Conservation (phyloP, 2,888 invertebrate species). For the Griposia aprilina region DNA sequence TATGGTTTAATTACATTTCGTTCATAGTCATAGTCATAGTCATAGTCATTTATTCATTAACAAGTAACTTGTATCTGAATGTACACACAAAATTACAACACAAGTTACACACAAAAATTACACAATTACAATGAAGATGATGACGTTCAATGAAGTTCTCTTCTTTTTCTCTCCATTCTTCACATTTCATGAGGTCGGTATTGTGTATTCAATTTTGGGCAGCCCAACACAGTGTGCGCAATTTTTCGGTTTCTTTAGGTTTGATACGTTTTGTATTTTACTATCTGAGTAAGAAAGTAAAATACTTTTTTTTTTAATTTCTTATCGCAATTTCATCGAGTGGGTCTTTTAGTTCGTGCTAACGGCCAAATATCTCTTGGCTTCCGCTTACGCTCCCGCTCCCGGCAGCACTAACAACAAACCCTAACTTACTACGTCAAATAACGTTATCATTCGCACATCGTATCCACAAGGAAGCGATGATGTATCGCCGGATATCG, state of each 20-base stretch:
- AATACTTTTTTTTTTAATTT: neutral
- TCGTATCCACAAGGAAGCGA: slow-evolving; percentile 67
- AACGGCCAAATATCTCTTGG: neutral
- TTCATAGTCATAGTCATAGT: too few relatives aligned
- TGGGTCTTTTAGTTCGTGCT: neutral
- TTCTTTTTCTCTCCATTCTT: neutral
- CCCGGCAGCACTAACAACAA: neutral
- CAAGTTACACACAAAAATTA: too few relatives aligned
- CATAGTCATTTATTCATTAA: too few relatives aligned
- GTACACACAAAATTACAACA: too few relatives aligned
- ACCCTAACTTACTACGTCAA: slow-evolving; percentile 41
- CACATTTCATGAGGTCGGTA: neutral
- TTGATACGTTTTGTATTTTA: neutral
- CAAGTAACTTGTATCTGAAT: too few relatives aligned
- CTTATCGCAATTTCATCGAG: neutral
- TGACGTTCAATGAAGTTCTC: neutral
- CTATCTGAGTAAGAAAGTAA: neutral
- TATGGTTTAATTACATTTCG: neutral
- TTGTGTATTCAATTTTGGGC: neutral
- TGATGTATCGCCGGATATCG: slow-evolving; percentile 69
- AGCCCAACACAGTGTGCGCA: neutral
- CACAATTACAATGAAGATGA: too few relatives aligned
- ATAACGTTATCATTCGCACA: slow-evolving; percentile 66
- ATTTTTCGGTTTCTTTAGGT: neutral
- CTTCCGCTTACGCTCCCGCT: neutral